Evolutionary conservation across 2,113 vertebrate species (phyloP).

Genomic region (Festucalex cinctus): DNA sequence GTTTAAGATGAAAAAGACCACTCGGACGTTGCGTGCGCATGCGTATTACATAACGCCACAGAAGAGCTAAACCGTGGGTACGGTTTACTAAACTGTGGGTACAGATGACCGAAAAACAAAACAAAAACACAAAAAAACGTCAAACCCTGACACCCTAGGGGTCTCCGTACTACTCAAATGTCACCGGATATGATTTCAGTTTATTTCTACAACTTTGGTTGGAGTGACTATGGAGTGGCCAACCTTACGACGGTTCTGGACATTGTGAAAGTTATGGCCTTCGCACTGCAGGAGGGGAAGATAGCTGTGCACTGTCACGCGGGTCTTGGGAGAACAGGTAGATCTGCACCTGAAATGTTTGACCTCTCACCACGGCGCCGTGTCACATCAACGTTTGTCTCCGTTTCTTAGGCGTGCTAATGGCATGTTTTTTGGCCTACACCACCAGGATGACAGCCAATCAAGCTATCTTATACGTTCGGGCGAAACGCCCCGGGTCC

Average conservation of each 20-base stretch:
- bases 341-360: not conserved
- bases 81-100: too few species aligned
- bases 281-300: conserved; percentile 89
- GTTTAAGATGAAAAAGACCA: too few species aligned
- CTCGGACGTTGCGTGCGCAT: too few species aligned
- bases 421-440: conserved; percentile 91
- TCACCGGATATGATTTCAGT: conserved; percentile 67
- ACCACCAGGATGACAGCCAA: conserved; percentile 89
- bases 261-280: conserved; percentile 92
- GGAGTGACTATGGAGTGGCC: conserved; percentile 91
- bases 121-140: too few species aligned
- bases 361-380: not conserved
- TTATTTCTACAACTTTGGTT: conserved; percentile 95
- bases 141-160: too few species aligned
- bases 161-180: not conserved
- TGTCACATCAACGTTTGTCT: not conserved
- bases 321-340: conserved; percentile 93
- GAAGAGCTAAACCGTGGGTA: too few species aligned
- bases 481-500: conserved; percentile 87
- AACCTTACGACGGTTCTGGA: conserved; percentile 85
- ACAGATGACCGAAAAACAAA: too few species aligned
- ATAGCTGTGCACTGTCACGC: conserved; percentile 90
- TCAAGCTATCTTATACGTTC: conserved; percentile 88
- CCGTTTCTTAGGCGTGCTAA: conserved; percentile 79
- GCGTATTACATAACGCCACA: too few species aligned